A percentile compares a stretch with the other conserved stretches of the same genome.
Conservation (phyloP, 2,113 vertebrate species). For the Heterocephalus glaber region DNA sequence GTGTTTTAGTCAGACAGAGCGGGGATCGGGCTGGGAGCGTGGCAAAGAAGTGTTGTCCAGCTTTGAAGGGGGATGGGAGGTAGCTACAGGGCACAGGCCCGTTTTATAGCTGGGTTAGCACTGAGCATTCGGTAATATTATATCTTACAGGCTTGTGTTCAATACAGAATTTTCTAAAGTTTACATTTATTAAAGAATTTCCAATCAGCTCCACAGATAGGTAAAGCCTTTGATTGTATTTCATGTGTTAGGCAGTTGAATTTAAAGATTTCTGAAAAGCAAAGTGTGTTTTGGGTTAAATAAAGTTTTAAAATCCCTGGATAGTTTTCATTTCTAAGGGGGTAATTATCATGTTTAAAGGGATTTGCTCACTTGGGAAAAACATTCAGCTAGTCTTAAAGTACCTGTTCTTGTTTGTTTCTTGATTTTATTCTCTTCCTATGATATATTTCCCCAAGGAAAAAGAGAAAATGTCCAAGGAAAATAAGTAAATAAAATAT, state of each 20-base stretch:
- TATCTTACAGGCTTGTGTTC: neutral
- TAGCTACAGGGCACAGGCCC: neutral
- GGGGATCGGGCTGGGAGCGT: neutral
- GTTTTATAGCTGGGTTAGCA: neutral
- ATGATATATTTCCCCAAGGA: slow-evolving; percentile 1
- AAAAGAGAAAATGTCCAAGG: neutral
- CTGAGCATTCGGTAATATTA: neutral
- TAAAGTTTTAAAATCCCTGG: slow-evolving; percentile 44
- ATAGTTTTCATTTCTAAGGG: slow-evolving; percentile 30
- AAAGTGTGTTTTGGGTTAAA: slow-evolving; percentile 3
- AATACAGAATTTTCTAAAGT: slow-evolving; percentile 1
- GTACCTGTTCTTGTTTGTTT: slow-evolving; percentile 55
- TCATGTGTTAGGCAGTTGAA: neutral
- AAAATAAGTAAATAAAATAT: neutral
- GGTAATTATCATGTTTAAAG: slow-evolving; percentile 53
- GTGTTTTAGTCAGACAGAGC: neutral
- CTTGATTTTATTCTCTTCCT: slow-evolving; percentile 52
- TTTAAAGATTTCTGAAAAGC: slow-evolving; percentile 25
- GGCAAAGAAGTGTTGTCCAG: neutral
- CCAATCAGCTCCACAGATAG: neutral
- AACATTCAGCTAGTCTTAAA: slow-evolving; percentile 50
- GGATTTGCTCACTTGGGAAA: slow-evolving; percentile 49
- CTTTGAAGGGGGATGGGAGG: neutral
- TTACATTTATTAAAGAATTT: neutral
- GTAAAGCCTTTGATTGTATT: neutral